A percentile compares a stretch with the other conserved stretches of the same genome.
These are phyloP conservation scores for Gobionotothen gibberifrons DNA, from an alignment of 2,797 vertebrate genomes.

Conservation along the genomic window DNA sequence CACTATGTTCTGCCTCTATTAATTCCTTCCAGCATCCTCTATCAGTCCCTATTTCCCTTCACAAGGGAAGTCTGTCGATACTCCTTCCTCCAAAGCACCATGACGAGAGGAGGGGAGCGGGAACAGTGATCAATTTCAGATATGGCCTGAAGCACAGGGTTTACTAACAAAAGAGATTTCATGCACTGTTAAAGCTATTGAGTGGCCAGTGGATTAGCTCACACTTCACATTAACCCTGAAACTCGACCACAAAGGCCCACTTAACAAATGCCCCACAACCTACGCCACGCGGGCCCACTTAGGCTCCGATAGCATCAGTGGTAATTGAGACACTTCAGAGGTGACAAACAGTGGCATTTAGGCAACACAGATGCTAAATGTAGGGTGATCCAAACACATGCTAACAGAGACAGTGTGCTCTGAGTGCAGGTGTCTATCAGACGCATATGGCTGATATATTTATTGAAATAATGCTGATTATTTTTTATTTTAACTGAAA, in stretches of 20 bases:
- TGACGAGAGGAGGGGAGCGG: conserved; percentile 59
- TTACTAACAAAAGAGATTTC: conserved; percentile 85
- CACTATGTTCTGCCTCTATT: conserved; percentile 34
- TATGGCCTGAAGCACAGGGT: conserved; percentile 75
- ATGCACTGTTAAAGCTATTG: conserved; percentile 83
- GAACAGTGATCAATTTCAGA: conserved; percentile 82
- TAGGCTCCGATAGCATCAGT: conserved; percentile 69
- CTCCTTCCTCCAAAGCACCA: conserved; percentile 61
- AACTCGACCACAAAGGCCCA: conserved; percentile 72
- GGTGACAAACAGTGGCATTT: conserved; percentile 62
- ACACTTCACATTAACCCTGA: conserved; percentile 79
- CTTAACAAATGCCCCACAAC: conserved; percentile 72
- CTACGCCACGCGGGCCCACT: conserved; percentile 61
- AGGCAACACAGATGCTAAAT: conserved; percentile 55
- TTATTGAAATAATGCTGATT: not conserved
- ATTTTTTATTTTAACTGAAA: conserved; percentile 29
- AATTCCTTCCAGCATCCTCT: conserved; percentile 38
- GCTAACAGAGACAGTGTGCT: conserved; percentile 4
- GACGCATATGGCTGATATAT: conserved; percentile 20
- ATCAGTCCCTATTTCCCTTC: conserved; percentile 53
- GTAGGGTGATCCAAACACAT: conserved; percentile 46
- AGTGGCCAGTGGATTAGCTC: conserved; percentile 82
- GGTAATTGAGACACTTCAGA: conserved; percentile 78
- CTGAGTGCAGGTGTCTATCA: conserved; percentile 16
- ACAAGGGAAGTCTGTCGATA: conserved; percentile 70